phyloP scores from a whole-genome alignment of 2,113 vertebrate species.

The Gallinago jamesoni region DNA sequence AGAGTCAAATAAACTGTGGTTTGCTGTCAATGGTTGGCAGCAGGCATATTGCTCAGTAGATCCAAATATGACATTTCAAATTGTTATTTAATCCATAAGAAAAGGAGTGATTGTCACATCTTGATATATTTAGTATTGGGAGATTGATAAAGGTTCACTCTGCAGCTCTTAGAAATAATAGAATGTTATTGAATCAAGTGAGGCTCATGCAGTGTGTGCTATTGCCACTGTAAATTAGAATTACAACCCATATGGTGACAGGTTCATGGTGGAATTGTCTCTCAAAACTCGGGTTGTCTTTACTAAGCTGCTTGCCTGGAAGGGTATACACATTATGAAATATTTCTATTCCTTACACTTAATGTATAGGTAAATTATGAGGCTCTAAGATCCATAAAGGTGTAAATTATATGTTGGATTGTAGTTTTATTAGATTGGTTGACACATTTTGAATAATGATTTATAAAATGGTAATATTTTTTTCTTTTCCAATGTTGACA shows the following conservation, averaged over 20 bases:
- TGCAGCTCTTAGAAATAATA: constrained; percentile 34
- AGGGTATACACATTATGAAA: not conserved
- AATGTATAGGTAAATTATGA: not conserved
- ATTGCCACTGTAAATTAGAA: constrained; percentile 56
- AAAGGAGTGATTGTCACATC: constrained; percentile 43
- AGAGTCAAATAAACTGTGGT: constrained; percentile 26
- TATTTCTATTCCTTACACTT: constrained; percentile 18
- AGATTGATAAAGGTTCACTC: constrained; percentile 42
- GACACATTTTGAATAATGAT: not conserved
- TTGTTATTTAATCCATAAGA: constrained; percentile 38
- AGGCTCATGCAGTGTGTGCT: constrained; percentile 11
- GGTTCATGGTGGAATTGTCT: constrained; percentile 3
- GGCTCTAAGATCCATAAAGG: not conserved
- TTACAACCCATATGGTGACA: constrained; percentile 43
- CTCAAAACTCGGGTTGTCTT: not conserved
- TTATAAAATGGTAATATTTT: not conserved
- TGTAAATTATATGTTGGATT: not conserved
- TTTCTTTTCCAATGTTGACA: not conserved
- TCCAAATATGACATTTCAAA: constrained; percentile 34
- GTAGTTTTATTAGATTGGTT: not conserved
- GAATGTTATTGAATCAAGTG: constrained; percentile 38
- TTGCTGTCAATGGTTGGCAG: constrained; percentile 15
- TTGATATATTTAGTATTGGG: constrained; percentile 25
- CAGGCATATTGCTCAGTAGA: not conserved
- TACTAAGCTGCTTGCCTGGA: constrained; percentile 4